Base-by-base conservation (phyloP, 2,888 invertebrate genomes). In the Epinotia demarniana region DNA sequence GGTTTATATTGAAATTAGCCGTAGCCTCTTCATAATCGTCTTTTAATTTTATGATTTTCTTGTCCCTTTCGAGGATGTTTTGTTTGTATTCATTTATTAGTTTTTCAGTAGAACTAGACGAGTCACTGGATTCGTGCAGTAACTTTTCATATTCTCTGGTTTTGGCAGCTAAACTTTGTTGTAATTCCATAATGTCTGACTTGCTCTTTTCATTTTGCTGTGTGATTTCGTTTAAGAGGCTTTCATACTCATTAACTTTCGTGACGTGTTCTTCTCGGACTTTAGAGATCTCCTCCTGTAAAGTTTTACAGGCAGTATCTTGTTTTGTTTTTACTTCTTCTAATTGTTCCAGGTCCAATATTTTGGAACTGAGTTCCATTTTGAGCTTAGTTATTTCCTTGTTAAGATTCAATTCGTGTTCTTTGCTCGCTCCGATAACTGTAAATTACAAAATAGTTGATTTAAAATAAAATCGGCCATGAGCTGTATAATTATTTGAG, bases 361-460 rank as follows among this genome's bases (percentile, higher is more conserved):
- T 86, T 91, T 94, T 95, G 77, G 93, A 92, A 85, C 95, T 95
- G 23, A 95, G 88, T 87, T 94, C 94, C 93, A 92, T 93, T 88
- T 92, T 94, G 39, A 94, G 84, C 85, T 95, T 94, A 27, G 94
- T 94, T 33, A 94, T 88, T 86, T 94, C 94, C 84, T 94, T 94
- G 78, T 93, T 94, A 19, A 92, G 85, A 77, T 89, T 92, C 12
- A 94, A 88, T 87, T 94, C 94, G 68, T 92, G 92, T 86, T 94
- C 94, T 82, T 94, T 94, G 78, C 87, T 92, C 64, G 89, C 84
- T 75, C 93, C 92, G 80, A 90, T 84, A 49, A 92, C 94, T 94
- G 86, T 76, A 91, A 91, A 77, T 69, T 66, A 1, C 55, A 60
- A 71, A 70, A 18, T 27, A 53, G 57, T 62, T 55, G 12, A 60